Conservation (phyloP, 1,140 invertebrate species). For the Drosophila burlai region DNA sequence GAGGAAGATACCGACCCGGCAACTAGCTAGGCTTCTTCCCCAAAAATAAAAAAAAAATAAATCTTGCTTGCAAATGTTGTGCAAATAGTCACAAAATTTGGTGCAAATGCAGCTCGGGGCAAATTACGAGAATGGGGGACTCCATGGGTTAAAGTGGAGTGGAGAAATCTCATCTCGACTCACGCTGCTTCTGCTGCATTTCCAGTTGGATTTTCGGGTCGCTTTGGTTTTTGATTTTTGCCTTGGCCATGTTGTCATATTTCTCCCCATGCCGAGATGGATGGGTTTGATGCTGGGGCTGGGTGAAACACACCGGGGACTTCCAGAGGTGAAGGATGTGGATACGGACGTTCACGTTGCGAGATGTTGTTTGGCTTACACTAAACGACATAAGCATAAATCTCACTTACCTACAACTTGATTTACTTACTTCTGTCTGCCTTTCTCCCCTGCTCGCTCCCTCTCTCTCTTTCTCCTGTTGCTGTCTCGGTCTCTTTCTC, state of each 20-base stretch:
- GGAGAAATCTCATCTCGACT: constrained; percentile 30
- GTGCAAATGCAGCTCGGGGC: constrained; percentile 44
- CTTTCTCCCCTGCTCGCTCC: constrained; percentile 3
- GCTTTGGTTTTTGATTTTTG: constrained; percentile 57
- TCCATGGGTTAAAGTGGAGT: constrained; percentile 4
- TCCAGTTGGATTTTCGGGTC: constrained; percentile 38
- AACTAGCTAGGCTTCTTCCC: constrained; percentile 17
- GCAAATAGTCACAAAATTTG: constrained; percentile 63
- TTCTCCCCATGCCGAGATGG: constrained; percentile 43
- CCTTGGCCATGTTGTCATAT: constrained; percentile 69
- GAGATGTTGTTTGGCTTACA: constrained; percentile 74
- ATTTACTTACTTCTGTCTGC: constrained; percentile 69
- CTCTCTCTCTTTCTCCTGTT: background rate
- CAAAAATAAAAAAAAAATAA: constrained; percentile 1
- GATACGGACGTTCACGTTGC: constrained; percentile 34
- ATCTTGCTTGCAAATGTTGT: constrained; percentile 51
- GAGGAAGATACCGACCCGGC: constrained; percentile 6
- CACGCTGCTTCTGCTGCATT: constrained; percentile 5
- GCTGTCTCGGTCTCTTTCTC: constrained; percentile 24
- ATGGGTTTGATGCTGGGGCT: background rate
- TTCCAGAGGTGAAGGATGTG: constrained; percentile 21
- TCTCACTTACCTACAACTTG: constrained; percentile 83
- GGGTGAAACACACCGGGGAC: constrained; percentile 8
- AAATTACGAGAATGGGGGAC: constrained; percentile 9
- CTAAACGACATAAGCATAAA: constrained; percentile 82